These are phyloP conservation scores for Hartigia nigra DNA, from an alignment of 2,888 invertebrate genomes.

Conservation along the genomic window DNA sequence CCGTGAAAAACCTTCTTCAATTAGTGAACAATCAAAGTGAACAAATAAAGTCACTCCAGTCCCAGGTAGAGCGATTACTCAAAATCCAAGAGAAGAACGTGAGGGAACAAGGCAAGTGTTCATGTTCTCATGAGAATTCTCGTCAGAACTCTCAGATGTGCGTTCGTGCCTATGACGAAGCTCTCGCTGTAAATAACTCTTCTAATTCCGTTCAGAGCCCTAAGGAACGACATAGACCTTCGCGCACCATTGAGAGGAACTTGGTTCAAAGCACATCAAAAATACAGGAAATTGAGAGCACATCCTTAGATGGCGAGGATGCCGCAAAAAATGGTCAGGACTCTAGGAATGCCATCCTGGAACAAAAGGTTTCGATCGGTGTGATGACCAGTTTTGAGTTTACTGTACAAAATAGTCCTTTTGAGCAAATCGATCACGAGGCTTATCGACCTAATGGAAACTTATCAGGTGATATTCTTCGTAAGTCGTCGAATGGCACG, in stretches of 20 bases:
- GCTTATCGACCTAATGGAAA: background rate
- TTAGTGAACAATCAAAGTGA: constrained; percentile 77
- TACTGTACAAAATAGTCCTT: constrained; percentile 58
- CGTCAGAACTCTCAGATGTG: constrained; percentile 8
- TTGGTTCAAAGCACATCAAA: constrained; percentile 16
- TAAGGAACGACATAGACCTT: constrained; percentile 11
- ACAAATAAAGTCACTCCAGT: constrained; percentile 73
- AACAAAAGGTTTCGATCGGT: constrained; percentile 75
- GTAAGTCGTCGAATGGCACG: background rate
- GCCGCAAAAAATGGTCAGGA: constrained; percentile 35
- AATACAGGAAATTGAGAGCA: constrained; percentile 12
- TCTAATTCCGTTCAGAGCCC: background rate
- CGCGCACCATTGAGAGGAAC: constrained; percentile 14
- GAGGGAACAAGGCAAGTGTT: constrained; percentile 41
- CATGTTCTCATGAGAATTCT: constrained; percentile 27
- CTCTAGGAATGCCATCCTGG: constrained; percentile 58
- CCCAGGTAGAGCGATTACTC: constrained; percentile 73
- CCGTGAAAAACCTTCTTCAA: constrained; percentile 69
- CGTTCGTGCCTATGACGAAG: background rate
- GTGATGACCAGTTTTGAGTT: constrained; percentile 81
- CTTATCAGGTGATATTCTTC: background rate
- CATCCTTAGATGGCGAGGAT: constrained; percentile 24
- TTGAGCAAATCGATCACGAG: constrained; percentile 31
- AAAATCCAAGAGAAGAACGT: constrained; percentile 53
- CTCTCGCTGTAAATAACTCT: background rate